These are phyloP conservation scores for Clarias magur DNA, from an alignment of 2,113 vertebrate species.

Conservation along the genomic window DNA sequence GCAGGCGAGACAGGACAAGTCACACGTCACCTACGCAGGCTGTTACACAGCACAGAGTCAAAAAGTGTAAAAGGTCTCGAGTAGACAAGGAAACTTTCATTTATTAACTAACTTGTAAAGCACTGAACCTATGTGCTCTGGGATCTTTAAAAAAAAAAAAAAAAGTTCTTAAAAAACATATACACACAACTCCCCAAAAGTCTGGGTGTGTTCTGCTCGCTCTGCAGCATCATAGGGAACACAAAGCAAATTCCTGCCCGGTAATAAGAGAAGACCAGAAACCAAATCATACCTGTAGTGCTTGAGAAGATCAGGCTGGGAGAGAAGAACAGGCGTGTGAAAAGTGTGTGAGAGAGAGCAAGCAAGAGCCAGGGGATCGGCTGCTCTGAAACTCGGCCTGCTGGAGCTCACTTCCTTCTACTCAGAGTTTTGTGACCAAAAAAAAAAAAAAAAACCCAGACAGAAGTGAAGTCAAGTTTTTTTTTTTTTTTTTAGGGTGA, in stretches of 20 bases:
- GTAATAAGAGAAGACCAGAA: neutral
- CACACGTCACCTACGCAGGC: neutral
- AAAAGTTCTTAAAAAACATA: neutral
- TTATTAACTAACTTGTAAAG: too few species aligned
- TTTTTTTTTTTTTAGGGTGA: neutral
- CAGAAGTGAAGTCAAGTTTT: neutral
- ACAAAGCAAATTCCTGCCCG: neutral
- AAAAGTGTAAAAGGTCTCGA: neutral
- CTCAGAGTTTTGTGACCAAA: neutral
- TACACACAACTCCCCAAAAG: too few species aligned
- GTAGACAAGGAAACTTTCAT: neutral
- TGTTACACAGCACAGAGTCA: neutral
- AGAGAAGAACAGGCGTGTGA: neutral
- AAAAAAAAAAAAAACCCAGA: neutral
- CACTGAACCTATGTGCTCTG: too few species aligned
- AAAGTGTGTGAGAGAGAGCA: neutral
- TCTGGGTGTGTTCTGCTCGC: neutral
- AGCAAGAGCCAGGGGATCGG: neutral
- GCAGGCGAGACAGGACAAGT: neutral
- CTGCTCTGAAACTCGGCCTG: neutral
- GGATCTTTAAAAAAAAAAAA: too few species aligned
- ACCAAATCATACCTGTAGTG: neutral
- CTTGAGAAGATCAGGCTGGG: neutral
- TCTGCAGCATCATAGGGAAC: neutral
- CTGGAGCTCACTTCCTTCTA: slow-evolving; percentile 1